Conservation (phyloP, 2,797 vertebrate genomes). For the Scleropages formosus region DNA sequence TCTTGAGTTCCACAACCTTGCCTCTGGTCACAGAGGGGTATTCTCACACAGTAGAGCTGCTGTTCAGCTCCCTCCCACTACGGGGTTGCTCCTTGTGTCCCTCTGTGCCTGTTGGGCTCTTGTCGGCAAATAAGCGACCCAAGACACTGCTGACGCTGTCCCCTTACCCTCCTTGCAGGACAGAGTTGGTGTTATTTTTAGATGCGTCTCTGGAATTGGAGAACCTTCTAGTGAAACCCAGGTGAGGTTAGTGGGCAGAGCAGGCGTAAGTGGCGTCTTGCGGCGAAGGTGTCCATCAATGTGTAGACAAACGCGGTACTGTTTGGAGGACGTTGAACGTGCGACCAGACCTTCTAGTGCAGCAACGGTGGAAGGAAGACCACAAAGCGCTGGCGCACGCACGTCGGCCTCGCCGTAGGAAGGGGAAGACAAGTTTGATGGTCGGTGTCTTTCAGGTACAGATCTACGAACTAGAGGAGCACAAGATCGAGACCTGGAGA, state of each 20-base stretch:
- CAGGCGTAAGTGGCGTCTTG: no score
- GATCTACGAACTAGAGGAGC: conserved; percentile 97
- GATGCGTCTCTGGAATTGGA: not conserved
- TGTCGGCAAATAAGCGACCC: no score
- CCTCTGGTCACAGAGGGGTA: no score
- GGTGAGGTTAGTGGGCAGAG: not conserved
- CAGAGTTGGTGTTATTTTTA: not conserved
- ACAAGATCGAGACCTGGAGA: conserved; percentile 98
- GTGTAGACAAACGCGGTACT: no score
- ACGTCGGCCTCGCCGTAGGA: no score
- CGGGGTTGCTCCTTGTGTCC: no score
- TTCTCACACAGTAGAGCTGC: no score
- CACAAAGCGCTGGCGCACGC: not conserved
- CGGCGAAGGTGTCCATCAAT: not conserved
- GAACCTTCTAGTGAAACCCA: not conserved
- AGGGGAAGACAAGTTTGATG: not conserved
- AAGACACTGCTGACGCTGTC: not conserved
- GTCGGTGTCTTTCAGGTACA: conserved; percentile 78
- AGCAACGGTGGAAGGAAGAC: not conserved
- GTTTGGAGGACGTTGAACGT: not conserved
- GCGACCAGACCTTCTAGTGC: not conserved
- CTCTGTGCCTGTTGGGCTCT: no score
- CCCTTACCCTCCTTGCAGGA: not conserved
- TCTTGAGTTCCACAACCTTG: no score
- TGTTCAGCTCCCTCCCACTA: no score